Percentiles rank a stretch among this genome's conserved stretches.
phyloP scores from a whole-genome alignment of 2,113 vertebrate genomes.

The Arvicanthis niloticus region DNA sequence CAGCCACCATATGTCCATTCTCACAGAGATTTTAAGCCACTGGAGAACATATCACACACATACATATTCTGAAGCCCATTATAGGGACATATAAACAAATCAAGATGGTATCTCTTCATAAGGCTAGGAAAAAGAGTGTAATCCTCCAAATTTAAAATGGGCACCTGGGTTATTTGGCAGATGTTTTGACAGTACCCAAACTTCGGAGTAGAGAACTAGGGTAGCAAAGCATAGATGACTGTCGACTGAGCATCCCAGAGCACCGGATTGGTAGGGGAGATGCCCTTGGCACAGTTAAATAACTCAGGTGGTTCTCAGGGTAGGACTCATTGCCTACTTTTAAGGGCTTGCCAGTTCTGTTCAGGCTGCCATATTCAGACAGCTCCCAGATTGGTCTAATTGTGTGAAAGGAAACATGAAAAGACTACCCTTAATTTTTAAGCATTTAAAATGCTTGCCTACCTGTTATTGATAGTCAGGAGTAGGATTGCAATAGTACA shows the following conservation, averaged over 20 bases:
- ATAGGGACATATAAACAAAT: not conserved
- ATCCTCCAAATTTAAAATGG: not conserved
- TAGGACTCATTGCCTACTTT: too few species aligned
- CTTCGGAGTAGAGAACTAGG: not conserved
- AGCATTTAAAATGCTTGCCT: not conserved
- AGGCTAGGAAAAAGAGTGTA: not conserved
- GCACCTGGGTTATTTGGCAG: not conserved
- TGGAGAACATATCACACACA: not conserved
- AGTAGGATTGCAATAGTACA: not conserved
- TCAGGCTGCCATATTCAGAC: too few species aligned
- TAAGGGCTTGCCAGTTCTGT: not conserved
- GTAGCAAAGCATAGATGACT: not conserved
- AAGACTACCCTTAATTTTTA: too few species aligned
- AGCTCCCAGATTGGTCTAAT: not conserved
- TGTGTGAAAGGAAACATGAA: not conserved
- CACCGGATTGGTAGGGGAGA: not conserved
- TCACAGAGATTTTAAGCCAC: not conserved
- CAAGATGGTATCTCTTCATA: not conserved
- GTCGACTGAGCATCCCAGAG: too few species aligned
- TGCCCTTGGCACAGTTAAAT: fast-evolving
- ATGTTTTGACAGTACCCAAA: not conserved
- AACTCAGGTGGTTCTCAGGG: not conserved
- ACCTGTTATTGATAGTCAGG: not conserved
- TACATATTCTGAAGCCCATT: fast-evolving
- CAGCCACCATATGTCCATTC: not conserved